Conservation (phyloP, 2,113 vertebrate species). For the Cyanoramphus novaezelandiae region DNA sequence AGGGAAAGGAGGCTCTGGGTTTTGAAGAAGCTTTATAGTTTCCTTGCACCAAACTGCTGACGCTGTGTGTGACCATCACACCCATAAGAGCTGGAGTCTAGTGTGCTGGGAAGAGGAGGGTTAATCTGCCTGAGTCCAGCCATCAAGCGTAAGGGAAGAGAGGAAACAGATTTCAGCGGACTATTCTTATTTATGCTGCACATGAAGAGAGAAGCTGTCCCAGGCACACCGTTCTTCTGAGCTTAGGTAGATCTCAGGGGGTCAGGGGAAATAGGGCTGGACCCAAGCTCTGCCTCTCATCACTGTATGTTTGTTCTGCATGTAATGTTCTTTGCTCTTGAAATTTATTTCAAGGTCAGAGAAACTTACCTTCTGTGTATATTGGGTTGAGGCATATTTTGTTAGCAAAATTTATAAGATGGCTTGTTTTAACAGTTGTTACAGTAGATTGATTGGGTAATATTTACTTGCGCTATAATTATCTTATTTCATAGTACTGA, state of each 20-base stretch:
- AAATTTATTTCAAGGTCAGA: slow-evolving; percentile 43
- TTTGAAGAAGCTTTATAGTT: not conserved
- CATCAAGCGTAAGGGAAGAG: not conserved
- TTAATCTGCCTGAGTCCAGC: not conserved
- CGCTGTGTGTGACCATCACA: not conserved
- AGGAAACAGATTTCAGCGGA: not conserved
- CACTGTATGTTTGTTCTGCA: not conserved
- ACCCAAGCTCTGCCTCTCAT: not conserved
- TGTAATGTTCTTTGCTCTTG: not conserved
- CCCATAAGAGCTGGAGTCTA: not conserved
- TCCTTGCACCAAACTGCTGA: not conserved
- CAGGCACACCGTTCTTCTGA: not conserved
- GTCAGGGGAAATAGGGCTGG: not conserved
- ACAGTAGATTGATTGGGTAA: slow-evolving; percentile 38
- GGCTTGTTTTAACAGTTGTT: slow-evolving; percentile 65
- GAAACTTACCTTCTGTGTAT: not conserved
- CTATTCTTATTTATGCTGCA: not conserved
- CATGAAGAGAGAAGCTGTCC: not conserved
- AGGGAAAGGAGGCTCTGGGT: not conserved
- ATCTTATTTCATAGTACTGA: slow-evolving; percentile 41
- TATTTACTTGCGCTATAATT: slow-evolving; percentile 63
- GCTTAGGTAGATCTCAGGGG: not conserved
- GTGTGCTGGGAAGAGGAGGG: not conserved
- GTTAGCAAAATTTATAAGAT: slow-evolving; percentile 55
- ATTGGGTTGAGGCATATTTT: slow-evolving; percentile 34